Percentiles rank a stretch among this genome's conserved stretches.
Evolutionary conservation across 2,888 invertebrate genomes (phyloP).

Genomic region (Limenitis arthemis): DNA sequence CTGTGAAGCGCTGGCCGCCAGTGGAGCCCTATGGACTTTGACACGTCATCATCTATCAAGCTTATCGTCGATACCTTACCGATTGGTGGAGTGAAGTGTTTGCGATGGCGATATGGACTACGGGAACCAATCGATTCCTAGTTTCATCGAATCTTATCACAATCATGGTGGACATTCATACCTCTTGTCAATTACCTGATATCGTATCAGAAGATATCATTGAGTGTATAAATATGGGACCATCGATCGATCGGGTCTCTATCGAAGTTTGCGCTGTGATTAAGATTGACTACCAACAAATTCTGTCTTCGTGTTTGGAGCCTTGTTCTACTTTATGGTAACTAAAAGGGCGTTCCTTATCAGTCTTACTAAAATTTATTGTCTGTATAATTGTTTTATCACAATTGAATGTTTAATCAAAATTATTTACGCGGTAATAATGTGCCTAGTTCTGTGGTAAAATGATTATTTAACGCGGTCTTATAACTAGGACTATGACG

Average conservation of each 20-base stretch:
- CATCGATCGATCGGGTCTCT: constrained; percentile 70
- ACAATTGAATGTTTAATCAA: not conserved
- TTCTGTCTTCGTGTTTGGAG: constrained; percentile 6
- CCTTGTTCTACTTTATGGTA: constrained; percentile 21
- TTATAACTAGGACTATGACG: constrained; percentile 45
- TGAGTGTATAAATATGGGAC: constrained; percentile 71
- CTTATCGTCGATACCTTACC: constrained; percentile 54
- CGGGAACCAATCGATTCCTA: constrained; percentile 65
- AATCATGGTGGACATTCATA: constrained; percentile 64
- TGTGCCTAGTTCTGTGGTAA: constrained; percentile 10
- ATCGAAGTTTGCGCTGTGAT: constrained; percentile 62
- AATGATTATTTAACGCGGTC: constrained; percentile 35
- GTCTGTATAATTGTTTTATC: not conserved
- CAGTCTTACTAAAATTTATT: constrained; percentile 3
- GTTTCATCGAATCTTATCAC: constrained; percentile 61
- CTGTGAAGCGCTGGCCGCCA: constrained; percentile 31
- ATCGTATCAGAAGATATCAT: constrained; percentile 67
- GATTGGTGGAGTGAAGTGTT: constrained; percentile 68
- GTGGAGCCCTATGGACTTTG: constrained; percentile 27
- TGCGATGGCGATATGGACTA: constrained; percentile 53
- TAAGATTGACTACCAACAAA: constrained; percentile 42
- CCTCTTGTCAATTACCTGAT: constrained; percentile 62
- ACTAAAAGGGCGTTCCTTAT: constrained; percentile 15
- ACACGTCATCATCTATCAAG: constrained; percentile 23
- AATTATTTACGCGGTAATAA: constrained; percentile 10